Base-by-base conservation (phyloP, 2,888 invertebrate species). In the Nemotelus nigrinus region DNA sequence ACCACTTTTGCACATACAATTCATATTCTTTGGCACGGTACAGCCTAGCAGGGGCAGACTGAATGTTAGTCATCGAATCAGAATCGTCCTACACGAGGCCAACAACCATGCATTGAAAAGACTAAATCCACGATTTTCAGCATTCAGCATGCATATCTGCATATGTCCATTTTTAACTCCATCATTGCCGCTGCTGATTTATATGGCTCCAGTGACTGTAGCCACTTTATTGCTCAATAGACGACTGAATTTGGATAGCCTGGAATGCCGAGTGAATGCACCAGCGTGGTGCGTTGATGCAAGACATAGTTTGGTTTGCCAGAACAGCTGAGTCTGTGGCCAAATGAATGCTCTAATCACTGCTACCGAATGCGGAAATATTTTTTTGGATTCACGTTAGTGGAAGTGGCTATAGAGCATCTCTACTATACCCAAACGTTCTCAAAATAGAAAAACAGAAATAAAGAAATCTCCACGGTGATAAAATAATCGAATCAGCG, bases 221-320 rank as follows among this genome's bases (percentile, higher is more conserved):
- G 44, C 67, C 55, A 53, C 8, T 43, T 57, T 47, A 63, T 76
- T 67, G 67, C 76, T 55, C 65, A 76, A 43, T 50, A 25, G 76
- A 76, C n/a, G 43, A 43, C 63, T 6, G 25, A 25, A 25, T 53
- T 53, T 53, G 63, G 41, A 63, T 5, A 43, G 43, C 7, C 41
- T 63, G 41, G 63, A 63, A 63, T 63, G 39, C 63, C 63, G 63
- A 25, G 63, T 63, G 41, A 10, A 53, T 6, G 53, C 8, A 63
- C 63, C 43, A 39, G 53, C 10, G 53, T 10, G 6, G 53, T 53
- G 53, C 57, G 25, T 10, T 57, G 57, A 10, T 25, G 25, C 25
- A 25, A 25, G 25, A 25, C 25, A 25, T 25, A 57, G 10, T 57
- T 57, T 57, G 57, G 57, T 57, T 10, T 48, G n/a, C 6, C 67